These are phyloP conservation scores for Neodiprion pinetum DNA, from an alignment of 1,140 invertebrate species.

Conservation along the genomic window DNA sequence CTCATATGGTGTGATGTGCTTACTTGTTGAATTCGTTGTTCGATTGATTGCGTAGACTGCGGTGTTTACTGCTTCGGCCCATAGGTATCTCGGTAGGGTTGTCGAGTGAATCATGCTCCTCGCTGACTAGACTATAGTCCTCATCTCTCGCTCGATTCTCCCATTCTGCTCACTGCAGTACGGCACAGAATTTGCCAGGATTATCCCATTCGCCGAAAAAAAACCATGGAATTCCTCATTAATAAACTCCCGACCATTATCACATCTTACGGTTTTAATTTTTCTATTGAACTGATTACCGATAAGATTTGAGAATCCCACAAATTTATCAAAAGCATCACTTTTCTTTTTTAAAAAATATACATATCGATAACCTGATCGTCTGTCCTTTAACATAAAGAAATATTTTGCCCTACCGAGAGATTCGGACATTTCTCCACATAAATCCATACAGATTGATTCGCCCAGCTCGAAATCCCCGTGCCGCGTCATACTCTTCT, in stretches of 20 bases:
- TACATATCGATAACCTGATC: conserved; percentile 33
- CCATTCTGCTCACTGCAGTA: conserved; percentile 56
- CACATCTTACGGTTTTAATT: conserved; percentile 32
- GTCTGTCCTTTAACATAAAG: conserved; percentile 45
- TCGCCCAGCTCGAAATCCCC: background rate
- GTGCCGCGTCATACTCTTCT: background rate
- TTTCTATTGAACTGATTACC: conserved; percentile 25
- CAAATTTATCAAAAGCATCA: conserved; percentile 37
- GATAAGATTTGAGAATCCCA: conserved; percentile 26
- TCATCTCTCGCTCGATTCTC: conserved; percentile 18
- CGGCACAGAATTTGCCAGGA: conserved; percentile 31
- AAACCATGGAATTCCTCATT: conserved; percentile 16
- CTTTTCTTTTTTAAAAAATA: conserved; percentile 44
- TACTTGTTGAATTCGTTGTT: conserved; percentile 12
- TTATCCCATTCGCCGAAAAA: conserved; percentile 25
- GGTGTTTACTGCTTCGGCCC: conserved; percentile 58
- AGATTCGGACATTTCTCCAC: conserved; percentile 35
- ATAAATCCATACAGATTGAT: conserved; percentile 27
- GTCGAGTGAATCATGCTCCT: conserved; percentile 48
- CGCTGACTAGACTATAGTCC: conserved; percentile 52
- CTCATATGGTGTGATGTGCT: conserved; percentile 16
- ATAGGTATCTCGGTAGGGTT: conserved; percentile 47
- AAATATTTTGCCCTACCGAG: conserved; percentile 39
- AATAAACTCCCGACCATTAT: conserved; percentile 33
- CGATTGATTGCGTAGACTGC: conserved; percentile 32